phyloP scores from a whole-genome alignment of 2,113 vertebrate genomes.

The Nannobrachium achirus region DNA sequence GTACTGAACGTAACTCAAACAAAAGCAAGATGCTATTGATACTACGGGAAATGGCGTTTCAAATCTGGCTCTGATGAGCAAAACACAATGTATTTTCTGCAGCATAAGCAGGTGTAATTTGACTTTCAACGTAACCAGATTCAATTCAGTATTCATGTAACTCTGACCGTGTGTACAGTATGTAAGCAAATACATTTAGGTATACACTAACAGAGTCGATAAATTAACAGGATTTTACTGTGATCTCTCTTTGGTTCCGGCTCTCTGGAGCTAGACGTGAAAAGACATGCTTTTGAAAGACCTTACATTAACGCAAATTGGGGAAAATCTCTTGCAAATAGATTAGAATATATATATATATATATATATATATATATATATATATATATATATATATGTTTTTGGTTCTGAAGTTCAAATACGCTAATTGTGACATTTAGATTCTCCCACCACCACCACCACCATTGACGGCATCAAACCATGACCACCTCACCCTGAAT shows the following conservation, averaged over 20 bases:
- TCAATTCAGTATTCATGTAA: too few species aligned
- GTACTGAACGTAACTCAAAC: not conserved
- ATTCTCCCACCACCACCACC: conserved; percentile 7
- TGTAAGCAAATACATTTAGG: conserved; percentile 20
- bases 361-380: too few species aligned
- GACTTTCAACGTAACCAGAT: conserved; percentile 38
- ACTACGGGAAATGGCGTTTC: not conserved
- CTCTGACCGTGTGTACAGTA: too few species aligned
- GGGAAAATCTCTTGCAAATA: conserved; percentile 6
- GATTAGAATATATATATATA: too few species aligned
- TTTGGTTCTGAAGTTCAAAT: conserved; percentile 44
- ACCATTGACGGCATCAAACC: conserved; percentile 67
- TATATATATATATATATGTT: too few species aligned
- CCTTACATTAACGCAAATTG: not conserved
- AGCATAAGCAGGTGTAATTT: conserved; percentile 27
- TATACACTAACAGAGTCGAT: conserved; percentile 31
- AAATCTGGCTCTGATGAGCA: conserved; percentile 9
- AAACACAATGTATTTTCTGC: conserved; percentile 9
- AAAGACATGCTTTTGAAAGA: conserved; percentile 1
- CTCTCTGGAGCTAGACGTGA: not conserved
- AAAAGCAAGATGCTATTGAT: not conserved
- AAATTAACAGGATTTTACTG: not conserved
- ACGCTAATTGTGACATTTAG: not conserved
- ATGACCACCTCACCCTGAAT: conserved; percentile 71
- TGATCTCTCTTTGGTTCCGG: conserved; percentile 5